Percentiles rank a stretch among this genome's conserved stretches.
These are phyloP conservation scores for Sphaeridia pumilis DNA, from an alignment of 2,888 invertebrate species.

Conservation along the genomic window DNA sequence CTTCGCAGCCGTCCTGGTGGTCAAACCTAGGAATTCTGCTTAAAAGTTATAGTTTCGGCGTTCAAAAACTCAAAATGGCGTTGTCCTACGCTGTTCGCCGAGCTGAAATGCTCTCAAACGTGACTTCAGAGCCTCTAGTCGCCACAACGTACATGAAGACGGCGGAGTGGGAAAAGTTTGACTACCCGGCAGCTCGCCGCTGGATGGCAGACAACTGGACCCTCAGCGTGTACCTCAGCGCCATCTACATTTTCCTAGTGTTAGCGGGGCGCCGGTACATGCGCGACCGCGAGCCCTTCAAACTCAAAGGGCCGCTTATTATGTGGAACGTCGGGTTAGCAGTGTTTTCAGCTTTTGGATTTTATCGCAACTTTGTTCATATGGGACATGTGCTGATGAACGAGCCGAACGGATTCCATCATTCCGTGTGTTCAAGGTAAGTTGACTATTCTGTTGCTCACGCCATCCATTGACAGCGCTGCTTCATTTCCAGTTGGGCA, in stretches of 20 bases:
- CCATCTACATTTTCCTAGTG: slow-evolving; percentile 13
- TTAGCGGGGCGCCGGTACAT: slow-evolving; percentile 10
- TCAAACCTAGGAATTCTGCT: too few species aligned
- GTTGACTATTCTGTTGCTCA: neutral
- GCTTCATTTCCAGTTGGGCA: too few species aligned
- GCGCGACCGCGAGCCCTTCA: slow-evolving; percentile 9
- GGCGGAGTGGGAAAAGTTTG: slow-evolving; percentile 11
- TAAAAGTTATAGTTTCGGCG: too few species aligned
- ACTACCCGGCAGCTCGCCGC: neutral
- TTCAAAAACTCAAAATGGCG: neutral
- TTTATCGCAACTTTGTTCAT: slow-evolving; percentile 8
- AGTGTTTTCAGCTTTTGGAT: slow-evolving; percentile 13
- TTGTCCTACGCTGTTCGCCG: neutral
- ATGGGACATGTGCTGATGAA: neutral
- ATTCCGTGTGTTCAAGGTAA: slow-evolving; percentile 14
- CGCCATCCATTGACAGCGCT: too few species aligned
- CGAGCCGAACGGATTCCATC: slow-evolving; percentile 6
- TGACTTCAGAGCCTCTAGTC: neutral
- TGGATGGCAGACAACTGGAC: slow-evolving; percentile 20
- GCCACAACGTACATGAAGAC: slow-evolving; percentile 3
- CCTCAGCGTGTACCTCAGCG: slow-evolving; percentile 7
- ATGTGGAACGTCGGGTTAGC: slow-evolving; percentile 20
- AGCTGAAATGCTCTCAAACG: neutral
- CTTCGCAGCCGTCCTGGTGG: too few species aligned
- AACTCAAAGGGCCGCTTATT: slow-evolving; percentile 14